Conservation (phyloP, 2,797 vertebrate genomes). For the Galagoides demidoff region DNA sequence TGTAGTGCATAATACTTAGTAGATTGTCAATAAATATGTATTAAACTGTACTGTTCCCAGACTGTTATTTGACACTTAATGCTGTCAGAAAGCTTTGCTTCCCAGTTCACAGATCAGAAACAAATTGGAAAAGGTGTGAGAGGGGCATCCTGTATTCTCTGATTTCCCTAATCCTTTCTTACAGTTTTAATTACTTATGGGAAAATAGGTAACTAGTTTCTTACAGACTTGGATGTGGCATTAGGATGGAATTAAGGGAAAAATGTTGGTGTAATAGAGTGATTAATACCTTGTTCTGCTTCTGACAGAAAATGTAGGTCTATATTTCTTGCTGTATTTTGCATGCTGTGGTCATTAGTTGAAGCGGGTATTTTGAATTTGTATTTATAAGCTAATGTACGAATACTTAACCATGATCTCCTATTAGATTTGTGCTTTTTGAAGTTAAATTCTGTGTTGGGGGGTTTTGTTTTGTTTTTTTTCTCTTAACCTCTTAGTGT, state of each 20-base stretch:
- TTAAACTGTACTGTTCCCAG: neutral
- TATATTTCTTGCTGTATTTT: slow-evolving; percentile 48
- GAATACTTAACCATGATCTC: neutral
- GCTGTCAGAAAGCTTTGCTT: neutral
- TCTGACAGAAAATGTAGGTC: neutral
- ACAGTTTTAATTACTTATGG: slow-evolving; percentile 15
- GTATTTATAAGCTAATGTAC: neutral
- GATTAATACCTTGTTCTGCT: neutral
- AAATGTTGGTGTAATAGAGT: slow-evolving; percentile 19
- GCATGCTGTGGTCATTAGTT: slow-evolving; percentile 14
- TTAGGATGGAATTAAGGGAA: neutral
- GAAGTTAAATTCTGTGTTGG: neutral
- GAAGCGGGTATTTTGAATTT: slow-evolving; percentile 20
- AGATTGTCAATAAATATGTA: slow-evolving; percentile 12
- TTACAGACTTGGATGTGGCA: slow-evolving; percentile 14
- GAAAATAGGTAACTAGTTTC: slow-evolving; percentile 4
- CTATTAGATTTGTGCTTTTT: slow-evolving; percentile 38
- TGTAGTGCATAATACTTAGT: slow-evolving; percentile 10
- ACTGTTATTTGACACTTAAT: slow-evolving; percentile 19
- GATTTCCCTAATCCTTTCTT: slow-evolving; percentile 39
- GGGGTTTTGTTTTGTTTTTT: neutral
- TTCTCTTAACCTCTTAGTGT: neutral
- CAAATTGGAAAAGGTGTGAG: slow-evolving; percentile 8
- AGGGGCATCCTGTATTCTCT: neutral
- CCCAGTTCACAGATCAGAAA: neutral